Conservation (phyloP, 2,113 vertebrate genomes). For the Malurus cyaneus region DNA sequence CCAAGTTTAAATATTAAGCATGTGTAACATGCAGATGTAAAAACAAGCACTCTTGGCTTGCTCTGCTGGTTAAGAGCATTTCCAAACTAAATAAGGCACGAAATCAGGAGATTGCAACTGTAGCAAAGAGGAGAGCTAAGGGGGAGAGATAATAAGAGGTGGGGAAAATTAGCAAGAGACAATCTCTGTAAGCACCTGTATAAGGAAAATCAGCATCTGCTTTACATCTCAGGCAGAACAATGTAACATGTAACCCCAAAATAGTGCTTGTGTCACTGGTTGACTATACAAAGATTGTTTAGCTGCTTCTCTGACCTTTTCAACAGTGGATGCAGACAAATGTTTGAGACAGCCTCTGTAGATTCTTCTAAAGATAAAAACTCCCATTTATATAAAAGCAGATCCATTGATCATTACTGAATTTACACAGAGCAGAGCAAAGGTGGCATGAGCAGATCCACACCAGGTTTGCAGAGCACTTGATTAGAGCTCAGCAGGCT, state of each 20-base stretch:
- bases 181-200: background rate
- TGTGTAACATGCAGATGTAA: slow-evolving; percentile 19
- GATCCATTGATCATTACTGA: slow-evolving; percentile 8
- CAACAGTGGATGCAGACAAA: slow-evolving; percentile 34
- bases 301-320: slow-evolving; percentile 58
- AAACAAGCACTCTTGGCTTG: slow-evolving; percentile 12
- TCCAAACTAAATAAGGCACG: slow-evolving; percentile 44
- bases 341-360: slow-evolving; percentile 39
- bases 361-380: slow-evolving; percentile 66
- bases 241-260: background rate
- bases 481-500: background rate
- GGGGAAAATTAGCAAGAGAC: background rate
- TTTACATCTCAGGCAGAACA: background rate
- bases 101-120: slow-evolving; percentile 20
- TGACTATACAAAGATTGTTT: slow-evolving; percentile 9
- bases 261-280: slow-evolving; percentile 20
- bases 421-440: background rate
- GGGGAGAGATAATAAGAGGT: background rate
- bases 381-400: slow-evolving; percentile 18
- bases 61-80: background rate
- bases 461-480: background rate
- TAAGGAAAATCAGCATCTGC: background rate
- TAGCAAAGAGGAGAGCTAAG: background rate
- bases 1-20: slow-evolving; percentile 20
- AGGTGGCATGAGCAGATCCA: background rate